Base-by-base conservation (phyloP, 2,888 invertebrate genomes). In the Onchidella celtica region DNA sequence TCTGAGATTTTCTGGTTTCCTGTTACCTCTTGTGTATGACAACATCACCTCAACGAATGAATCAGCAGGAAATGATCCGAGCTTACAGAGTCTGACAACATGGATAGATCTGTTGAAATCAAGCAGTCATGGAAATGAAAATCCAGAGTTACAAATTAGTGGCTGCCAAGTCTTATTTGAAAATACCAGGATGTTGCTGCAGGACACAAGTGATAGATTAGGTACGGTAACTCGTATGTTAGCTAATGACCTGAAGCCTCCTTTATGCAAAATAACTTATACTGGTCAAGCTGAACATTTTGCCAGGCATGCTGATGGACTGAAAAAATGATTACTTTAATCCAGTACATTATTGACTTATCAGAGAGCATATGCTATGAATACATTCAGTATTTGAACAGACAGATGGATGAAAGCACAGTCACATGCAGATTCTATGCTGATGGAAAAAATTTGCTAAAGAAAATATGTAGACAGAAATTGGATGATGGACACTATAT, bases 141-240 rank as follows among this genome's bases (percentile, higher is more conserved):
- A 83, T 57, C 72, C 85, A 27, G 88, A 86, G 21, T 77, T 89
- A 55, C 89, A 89, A 74, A 74, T 88, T 11, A 85, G 87, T 55
- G 88, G 87, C 79, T 88, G 88, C 47, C 79, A 80, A 21, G 83
- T 87, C n/a, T 57, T 90, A 27, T 68, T 78, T 6, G 72, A 86
- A 47, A 88, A 89, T 81, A 81, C 83, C 14, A 68, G 47, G 9
- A 38, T 65, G 6, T 82, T 89, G 24, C 73, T 89, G 61, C 63
- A 57, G 24, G 86, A 87, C 68, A 72, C 77, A 0, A 57, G 83
- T 0, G 32, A 68, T 11, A 76, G 76, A 34, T 65, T 88, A 36
- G 87, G 88, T 88, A 77, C 6, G 47, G 17, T n/a, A n/a, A n/a
- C n/a, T n/a, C n/a, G n/a, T n/a, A n/a, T n/a, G n/a, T n/a, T n/a